Evolutionary conservation across 1,140 invertebrate species (phyloP).

Genomic region (Pseudomyrmex dendroicus): DNA sequence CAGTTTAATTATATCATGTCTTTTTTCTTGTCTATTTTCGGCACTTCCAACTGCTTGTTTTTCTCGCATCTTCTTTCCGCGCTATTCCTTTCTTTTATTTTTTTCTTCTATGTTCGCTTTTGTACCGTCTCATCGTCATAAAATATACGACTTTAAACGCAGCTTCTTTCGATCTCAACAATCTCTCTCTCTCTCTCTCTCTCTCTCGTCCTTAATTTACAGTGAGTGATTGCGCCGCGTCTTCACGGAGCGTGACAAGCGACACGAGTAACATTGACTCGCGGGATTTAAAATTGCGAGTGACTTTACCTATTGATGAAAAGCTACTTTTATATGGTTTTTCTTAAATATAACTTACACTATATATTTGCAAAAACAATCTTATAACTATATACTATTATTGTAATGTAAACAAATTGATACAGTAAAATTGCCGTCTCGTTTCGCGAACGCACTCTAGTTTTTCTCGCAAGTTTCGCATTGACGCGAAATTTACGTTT

Average conservation of each 20-base stretch:
- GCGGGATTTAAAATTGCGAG: not conserved
- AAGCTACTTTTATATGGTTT: not conserved
- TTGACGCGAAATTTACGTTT: not conserved
- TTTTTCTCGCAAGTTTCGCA: not conserved
- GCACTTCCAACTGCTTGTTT: not conserved
- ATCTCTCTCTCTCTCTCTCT: conserved; percentile 5
- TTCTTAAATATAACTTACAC: not conserved
- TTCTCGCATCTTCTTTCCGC: not conserved
- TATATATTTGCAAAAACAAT: not conserved
- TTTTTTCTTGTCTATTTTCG: conserved; percentile 9
- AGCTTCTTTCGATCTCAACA: conserved; percentile 8
- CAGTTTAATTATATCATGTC: conserved; percentile 39
- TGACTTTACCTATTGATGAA: conserved; percentile 17
- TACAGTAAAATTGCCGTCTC: not conserved
- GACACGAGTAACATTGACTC: not conserved
- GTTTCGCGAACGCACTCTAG: not conserved
- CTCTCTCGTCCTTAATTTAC: conserved; percentile 41
- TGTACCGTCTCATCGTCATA: conserved; percentile 21
- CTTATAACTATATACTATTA: not conserved
- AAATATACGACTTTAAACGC: conserved; percentile 29
- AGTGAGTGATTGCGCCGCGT: not conserved
- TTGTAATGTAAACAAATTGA: too few relatives aligned
- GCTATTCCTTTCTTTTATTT: conserved; percentile 13
- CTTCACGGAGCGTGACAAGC: not conserved
- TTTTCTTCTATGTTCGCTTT: not conserved